Percentiles rank a stretch among this genome's conserved stretches.
Conservation (phyloP, 2,113 vertebrate genomes). For the Dromiciops gliroides region DNA sequence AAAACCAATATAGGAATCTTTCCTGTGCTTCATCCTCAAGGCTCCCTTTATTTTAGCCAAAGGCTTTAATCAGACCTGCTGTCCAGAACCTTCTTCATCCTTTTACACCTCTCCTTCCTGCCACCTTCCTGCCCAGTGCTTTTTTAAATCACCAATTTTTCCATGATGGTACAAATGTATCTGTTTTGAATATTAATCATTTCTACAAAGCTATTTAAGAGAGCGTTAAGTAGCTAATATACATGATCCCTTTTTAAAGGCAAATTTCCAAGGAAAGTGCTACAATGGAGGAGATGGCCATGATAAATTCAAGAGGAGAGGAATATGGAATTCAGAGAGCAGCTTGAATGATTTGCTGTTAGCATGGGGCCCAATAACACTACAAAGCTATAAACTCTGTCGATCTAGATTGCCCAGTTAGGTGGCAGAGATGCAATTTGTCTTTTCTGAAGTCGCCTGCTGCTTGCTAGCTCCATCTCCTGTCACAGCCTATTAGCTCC, state of each 20-base stretch:
- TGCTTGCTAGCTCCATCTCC: constrained; percentile 88
- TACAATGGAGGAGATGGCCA: constrained; percentile 78
- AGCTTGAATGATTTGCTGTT: constrained; percentile 86
- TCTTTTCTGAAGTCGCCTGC: constrained; percentile 88
- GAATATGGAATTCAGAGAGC: constrained; percentile 84
- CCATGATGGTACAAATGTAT: constrained; percentile 56
- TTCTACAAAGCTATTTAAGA: constrained; percentile 78
- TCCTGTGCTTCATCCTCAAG: neutral
- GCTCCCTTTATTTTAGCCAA: neutral
- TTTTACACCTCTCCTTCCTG: neutral
- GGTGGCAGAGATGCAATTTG: constrained; percentile 89
- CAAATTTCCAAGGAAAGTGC: constrained; percentile 67
- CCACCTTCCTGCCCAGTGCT: neutral
- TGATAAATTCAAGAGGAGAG: constrained; percentile 83
- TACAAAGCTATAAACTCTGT: constrained; percentile 88
- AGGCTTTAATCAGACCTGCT: constrained; percentile 15
- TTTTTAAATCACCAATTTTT: constrained; percentile 57
- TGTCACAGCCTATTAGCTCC: constrained; percentile 91
- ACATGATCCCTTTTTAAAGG: constrained; percentile 71
- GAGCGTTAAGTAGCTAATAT: constrained; percentile 78
- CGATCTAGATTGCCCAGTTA: constrained; percentile 88
- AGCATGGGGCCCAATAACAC: constrained; percentile 86
- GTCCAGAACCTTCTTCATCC: neutral
- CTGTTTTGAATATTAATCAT: constrained; percentile 74
- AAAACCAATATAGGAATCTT: neutral